A percentile compares a stretch with the other conserved stretches of the same genome.
Conservation (phyloP, 1,140 invertebrate species). For the Phymastichus coffea region DNA sequence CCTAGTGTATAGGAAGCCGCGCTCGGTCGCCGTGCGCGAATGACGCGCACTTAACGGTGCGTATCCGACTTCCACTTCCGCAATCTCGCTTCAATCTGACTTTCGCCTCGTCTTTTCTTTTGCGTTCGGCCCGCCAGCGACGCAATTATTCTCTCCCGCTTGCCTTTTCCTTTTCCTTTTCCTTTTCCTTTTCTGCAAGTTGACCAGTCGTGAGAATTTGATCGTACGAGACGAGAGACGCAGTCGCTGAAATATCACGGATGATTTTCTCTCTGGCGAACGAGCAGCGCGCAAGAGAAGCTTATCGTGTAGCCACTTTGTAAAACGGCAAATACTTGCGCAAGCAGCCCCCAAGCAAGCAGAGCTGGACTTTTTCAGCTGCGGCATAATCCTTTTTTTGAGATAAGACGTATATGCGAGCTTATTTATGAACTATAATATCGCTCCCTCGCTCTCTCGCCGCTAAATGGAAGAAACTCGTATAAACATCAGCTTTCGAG, state of each 20-base stretch:
- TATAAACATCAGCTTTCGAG: neutral
- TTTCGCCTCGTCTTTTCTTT: no score
- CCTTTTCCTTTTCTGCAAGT: neutral
- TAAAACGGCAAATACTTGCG: neutral
- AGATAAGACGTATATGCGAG: neutral
- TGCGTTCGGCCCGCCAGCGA: conserved; percentile 14
- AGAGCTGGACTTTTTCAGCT: no score
- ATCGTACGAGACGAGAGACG: neutral
- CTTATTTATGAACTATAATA: neutral
- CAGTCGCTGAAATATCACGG: conserved; percentile 1
- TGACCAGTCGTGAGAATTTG: conserved; percentile 1
- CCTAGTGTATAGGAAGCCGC: neutral
- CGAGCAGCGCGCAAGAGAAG: neutral
- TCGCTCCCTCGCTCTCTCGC: neutral
- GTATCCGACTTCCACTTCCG: conserved; percentile 30
- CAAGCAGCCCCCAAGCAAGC: no score
- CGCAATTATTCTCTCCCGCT: neutral
- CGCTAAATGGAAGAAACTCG: conserved; percentile 4
- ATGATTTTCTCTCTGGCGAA: conserved; percentile 8
- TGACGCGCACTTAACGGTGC: conserved; percentile 43
- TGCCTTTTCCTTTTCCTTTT: neutral
- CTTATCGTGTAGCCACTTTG: neutral
- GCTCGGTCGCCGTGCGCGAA: conserved; percentile 19
- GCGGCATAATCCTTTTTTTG: neutral
- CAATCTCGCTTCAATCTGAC: conserved; percentile 23